These are phyloP conservation scores for Ceratothoa steindachneri DNA, from an alignment of 2,888 invertebrate genomes.

Conservation along the genomic window DNA sequence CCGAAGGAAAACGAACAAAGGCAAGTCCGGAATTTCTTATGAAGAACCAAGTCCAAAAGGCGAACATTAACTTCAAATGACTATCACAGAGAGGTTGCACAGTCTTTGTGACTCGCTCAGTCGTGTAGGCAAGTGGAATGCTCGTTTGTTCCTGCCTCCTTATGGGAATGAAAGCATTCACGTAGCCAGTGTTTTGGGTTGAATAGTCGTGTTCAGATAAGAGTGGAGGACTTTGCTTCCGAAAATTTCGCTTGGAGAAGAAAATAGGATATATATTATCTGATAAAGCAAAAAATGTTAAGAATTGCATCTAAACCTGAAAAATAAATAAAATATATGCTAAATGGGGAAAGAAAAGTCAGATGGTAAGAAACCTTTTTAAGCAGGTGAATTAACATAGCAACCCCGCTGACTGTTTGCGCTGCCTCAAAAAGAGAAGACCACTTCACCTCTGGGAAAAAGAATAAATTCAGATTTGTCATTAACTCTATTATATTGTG, in stretches of 20 bases:
- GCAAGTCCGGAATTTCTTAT: not conserved
- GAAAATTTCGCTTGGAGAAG: too few relatives aligned
- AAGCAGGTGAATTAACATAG: not conserved
- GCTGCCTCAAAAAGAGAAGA: too few relatives aligned
- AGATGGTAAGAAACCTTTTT: not conserved
- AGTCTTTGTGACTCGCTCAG: not conserved
- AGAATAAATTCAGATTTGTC: not conserved
- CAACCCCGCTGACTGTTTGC: too few relatives aligned
- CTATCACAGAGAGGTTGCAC: not conserved
- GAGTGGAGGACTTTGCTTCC: too few relatives aligned
- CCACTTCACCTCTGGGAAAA: not conserved
- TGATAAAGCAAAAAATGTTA: too few relatives aligned
- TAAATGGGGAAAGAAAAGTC: too few relatives aligned
- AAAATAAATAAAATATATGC: too few relatives aligned
- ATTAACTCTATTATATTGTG: conserved; percentile 2
- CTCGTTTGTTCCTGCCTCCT: not conserved
- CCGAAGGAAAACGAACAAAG: conserved; percentile 1
- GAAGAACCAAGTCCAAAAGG: not conserved
- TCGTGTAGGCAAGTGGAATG: conserved; percentile 5
- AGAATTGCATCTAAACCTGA: too few relatives aligned
- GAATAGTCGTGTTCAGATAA: not conserved
- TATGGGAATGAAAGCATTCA: not conserved
- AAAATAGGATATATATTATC: too few relatives aligned
- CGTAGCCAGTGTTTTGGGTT: not conserved
- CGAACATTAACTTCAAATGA: conserved; percentile 15